Base-by-base conservation (phyloP, 1,140 invertebrate genomes). In the Apolygus lucorum region DNA sequence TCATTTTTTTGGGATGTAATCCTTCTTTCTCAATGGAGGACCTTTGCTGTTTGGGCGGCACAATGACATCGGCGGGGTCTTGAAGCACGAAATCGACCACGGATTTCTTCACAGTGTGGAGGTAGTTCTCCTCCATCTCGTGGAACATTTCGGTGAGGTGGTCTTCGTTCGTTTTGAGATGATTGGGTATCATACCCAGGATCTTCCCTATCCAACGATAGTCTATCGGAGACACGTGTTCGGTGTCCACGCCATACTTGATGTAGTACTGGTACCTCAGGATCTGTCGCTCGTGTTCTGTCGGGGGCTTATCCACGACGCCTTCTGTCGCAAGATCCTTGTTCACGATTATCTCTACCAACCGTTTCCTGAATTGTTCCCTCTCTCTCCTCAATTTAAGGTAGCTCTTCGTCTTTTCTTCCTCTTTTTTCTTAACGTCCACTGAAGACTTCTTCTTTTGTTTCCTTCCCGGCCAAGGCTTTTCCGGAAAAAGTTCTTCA, bases 181-280 rank as follows among this genome's bases (percentile, higher is more conserved):
- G 74, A 0, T 21, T 2, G 0, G 82, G 78, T 22, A 84, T 73
- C 4, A 84, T 74, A 21, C 71, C 74, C 22, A 83, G 76, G 63
- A 87, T 84, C 72, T 83, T 82, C 4, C 82, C 76, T 14, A 87
- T 74, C 78, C 83, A 82, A 13, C 76, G 68, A 4, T 79, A 72
- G 64, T 85, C 83, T 74, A 96, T 84, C 1, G 91, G 87, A 22
- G 91, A 88, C 0, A 96, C 89, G 77, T 93, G 87, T 67, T 88
- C 85, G 42, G 92, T 92, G 76, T 94, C 91, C 29, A 95, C 88
- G 0, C 92, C 93, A 79, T 93, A 88, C 75, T 88, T 87, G 66
- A 95, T 86, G 75, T 95, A 96, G 79, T 93, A 93, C 77, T 94
- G 92, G 80, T 96, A 96, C 72, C 90, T 83, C 73, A 92, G 77